Percentiles rank a stretch among this genome's conserved stretches.
phyloP scores from a whole-genome alignment of 2,113 vertebrate genomes.

The Ctenodactylus gundi region DNA sequence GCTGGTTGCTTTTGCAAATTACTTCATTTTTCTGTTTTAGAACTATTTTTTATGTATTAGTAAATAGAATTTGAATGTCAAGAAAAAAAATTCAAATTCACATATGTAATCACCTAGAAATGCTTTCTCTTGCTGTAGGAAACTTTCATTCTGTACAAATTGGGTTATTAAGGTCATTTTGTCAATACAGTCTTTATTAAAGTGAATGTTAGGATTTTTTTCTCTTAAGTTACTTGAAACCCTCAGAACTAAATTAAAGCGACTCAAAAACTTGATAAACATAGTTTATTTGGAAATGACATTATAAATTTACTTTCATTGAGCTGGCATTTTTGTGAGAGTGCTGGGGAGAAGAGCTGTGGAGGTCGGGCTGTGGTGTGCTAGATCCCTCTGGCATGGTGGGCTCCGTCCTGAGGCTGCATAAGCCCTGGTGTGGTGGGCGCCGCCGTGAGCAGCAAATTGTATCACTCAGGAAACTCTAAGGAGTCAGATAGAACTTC shows the following conservation, averaged over 20 bases:
- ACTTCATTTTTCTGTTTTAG: constrained; percentile 17
- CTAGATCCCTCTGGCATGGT: too few relatives aligned
- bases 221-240: neutral
- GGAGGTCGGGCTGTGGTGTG: neutral
- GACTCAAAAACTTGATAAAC: constrained; percentile 8
- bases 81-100: constrained; percentile 26
- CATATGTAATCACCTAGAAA: constrained; percentile 24
- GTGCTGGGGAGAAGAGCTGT: neutral
- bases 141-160: constrained; percentile 24
- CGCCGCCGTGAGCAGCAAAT: neutral
- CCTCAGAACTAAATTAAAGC: constrained; percentile 43
- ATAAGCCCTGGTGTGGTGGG: neutral
- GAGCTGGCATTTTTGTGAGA: constrained; percentile 9
- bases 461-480: neutral
- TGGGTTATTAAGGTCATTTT: constrained; percentile 8
- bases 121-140: neutral
- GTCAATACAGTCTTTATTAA: constrained; percentile 24
- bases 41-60: neutral
- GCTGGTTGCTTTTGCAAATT: constrained; percentile 36
- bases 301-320: neutral
- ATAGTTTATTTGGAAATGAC: constrained; percentile 1
- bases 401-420: neutral
- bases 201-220: constrained; percentile 20
- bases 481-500: neutral
- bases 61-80: constrained; percentile 15